Conservation (phyloP, 2,113 vertebrate genomes). For the Hippocampus mohnikei region DNA sequence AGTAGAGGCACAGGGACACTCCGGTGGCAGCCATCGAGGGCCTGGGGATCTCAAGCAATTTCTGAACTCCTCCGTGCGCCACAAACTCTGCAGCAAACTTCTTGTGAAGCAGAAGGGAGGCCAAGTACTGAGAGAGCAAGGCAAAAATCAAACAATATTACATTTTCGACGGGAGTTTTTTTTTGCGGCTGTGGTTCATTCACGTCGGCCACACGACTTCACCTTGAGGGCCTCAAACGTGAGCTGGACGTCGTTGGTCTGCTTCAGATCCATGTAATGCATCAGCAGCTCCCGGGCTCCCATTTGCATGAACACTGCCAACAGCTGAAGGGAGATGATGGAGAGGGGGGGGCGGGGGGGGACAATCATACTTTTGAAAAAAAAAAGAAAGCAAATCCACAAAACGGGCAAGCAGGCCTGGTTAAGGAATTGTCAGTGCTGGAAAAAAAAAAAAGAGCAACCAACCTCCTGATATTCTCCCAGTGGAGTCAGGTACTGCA, state of each 20-base stretch:
- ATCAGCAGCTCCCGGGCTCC: conserved; percentile 94
- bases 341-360: conserved; percentile 24
- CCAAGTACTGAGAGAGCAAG: conserved; percentile 80
- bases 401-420: no score
- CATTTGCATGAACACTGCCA: conserved; percentile 98
- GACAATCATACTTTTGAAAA: not conserved
- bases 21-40: conserved; percentile 98
- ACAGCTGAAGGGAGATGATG: conserved; percentile 69
- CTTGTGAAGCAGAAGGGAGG: conserved; percentile 95
- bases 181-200: not conserved
- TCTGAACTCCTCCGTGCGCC: conserved; percentile 95
- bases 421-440: not conserved
- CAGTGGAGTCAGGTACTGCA: conserved; percentile 94
- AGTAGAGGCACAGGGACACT: conserved; percentile 97
- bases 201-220: conserved; percentile 5
- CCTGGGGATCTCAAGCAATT: conserved; percentile 93
- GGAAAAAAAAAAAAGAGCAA: not conserved
- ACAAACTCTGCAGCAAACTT: conserved; percentile 99
- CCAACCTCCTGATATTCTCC: conserved; percentile 97
- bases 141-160: not conserved
- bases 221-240: conserved; percentile 99
- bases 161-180: not conserved
- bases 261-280: conserved; percentile 96
- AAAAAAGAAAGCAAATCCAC: not conserved
- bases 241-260: conserved; percentile 93